A percentile compares a stretch with the other conserved stretches of the same genome.
Evolutionary conservation across 2,888 invertebrate genomes (phyloP).

Genomic region (Candidula unifasciata): DNA sequence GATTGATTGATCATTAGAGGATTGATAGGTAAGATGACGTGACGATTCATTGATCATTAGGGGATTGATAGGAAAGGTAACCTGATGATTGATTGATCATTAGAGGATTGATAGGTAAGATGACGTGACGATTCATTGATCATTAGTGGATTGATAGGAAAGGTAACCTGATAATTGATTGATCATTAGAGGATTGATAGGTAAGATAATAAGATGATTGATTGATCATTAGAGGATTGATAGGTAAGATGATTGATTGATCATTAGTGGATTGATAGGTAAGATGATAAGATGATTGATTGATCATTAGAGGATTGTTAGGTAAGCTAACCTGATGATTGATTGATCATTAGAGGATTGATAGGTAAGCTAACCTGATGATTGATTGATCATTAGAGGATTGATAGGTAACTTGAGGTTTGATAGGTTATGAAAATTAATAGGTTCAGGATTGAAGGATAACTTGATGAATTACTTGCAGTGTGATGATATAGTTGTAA

Average conservation of each 20-base stretch:
- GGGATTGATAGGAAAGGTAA: too few species aligned
- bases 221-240: neutral
- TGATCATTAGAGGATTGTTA: neutral
- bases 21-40: neutral
- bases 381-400: neutral
- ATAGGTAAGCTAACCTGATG: neutral
- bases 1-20: neutral
- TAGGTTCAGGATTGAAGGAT: neutral
- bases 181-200: neutral
- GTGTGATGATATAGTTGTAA: too few species aligned
- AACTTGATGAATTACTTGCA: neutral
- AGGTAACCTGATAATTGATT: neutral
- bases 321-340: neutral
- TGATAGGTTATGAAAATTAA: neutral
- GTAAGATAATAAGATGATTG: neutral
- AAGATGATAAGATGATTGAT: neutral
- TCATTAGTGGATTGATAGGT: neutral
- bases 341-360: neutral
- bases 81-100: neutral
- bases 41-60: neutral
- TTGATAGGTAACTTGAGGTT: neutral
- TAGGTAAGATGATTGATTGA: neutral
- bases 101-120: constrained; percentile 7
- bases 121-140: constrained; percentile 81
- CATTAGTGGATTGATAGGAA: constrained; percentile 97